Evolutionary conservation across 2,113 vertebrate species (phyloP), one percentile per base, ranked within the genome.

Genomic region (Platysternon megacephalum): DNA sequence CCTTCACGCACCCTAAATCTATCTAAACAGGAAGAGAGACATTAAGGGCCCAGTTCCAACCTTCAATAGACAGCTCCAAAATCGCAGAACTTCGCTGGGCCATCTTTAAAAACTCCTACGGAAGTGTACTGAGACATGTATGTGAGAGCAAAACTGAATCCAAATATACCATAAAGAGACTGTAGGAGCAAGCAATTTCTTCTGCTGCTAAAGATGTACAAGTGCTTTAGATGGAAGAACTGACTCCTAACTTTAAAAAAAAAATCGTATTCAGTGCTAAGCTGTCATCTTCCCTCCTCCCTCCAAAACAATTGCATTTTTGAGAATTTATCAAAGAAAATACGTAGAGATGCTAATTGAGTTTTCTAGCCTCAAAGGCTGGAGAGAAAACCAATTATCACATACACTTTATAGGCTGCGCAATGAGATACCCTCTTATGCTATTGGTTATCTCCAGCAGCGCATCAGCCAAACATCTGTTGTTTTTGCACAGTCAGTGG

Each of bases 351-450:
- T 19, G 97, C 86, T 98, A 98, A 98, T 98, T 98, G 97, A 98
- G 97, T 98, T 97, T 97, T 93, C 87, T 95, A 85, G 97, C 97
- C 96, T 98, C 98, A 98, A 98, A 98, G 94, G 84, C 95, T 94
- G 93, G 95, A 94, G 84, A 95, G 78, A 95, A 97, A 98, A 97
- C 92, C 96, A 98, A 98, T 98, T 98, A 98, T 98, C 98, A 98
- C 98, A 94, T 97, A 91, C 9, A 83, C 89, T 97, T 97, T 97
- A 97, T 88, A 97, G 95, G 96, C 92, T 89, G 55, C 79, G 96
- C 87, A 86, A 95, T 94, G 95, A 96, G 95, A 96, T 87, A 46
- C 46, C 46, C 46, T 46, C 46, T 46, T 46, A 46, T 8, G 46
- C 46, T 46, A 46, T 46, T 46, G 46, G 46, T 46, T 48, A 94